phyloP scores from a whole-genome alignment of 2,888 invertebrate genomes.

The Phyto melanocephala region DNA sequence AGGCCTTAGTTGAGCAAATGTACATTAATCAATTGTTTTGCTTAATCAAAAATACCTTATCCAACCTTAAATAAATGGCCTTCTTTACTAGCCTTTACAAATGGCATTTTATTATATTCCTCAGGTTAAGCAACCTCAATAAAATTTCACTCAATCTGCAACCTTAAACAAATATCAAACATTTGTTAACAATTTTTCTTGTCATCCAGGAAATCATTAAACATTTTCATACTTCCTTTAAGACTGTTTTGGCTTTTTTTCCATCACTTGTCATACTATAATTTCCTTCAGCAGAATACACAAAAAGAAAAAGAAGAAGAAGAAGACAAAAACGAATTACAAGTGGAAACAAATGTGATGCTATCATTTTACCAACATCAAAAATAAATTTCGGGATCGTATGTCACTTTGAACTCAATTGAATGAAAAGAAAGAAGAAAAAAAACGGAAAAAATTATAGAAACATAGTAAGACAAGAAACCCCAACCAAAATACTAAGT shows the following conservation, averaged over 20 bases:
- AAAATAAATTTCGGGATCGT: neutral
- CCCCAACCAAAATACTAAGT: neutral
- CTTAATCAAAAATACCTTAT: too few relatives aligned
- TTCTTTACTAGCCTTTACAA: too few relatives aligned
- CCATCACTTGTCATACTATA: neutral
- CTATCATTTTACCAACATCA: neutral
- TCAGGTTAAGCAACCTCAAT: neutral
- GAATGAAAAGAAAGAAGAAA: neutral
- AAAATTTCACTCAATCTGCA: neutral
- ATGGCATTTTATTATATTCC: too few relatives aligned
- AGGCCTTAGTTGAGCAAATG: too few relatives aligned
- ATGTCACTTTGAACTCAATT: conserved; percentile 22
- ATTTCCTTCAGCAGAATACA: neutral
- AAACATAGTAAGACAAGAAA: neutral
- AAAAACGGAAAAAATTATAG: neutral
- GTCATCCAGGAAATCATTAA: conserved; percentile 39
- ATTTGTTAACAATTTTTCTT: neutral
- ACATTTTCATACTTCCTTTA: conserved; percentile 39
- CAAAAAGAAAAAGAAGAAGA: neutral
- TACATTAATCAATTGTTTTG: too few relatives aligned
- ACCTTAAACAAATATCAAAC: neutral
- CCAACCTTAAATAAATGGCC: too few relatives aligned
- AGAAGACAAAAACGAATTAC: neutral
- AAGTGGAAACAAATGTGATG: neutral
- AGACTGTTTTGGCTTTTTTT: neutral